These are phyloP conservation scores for Artemia sp. DNA, from an alignment of 2,888 invertebrate genomes.

Conservation along the genomic window DNA sequence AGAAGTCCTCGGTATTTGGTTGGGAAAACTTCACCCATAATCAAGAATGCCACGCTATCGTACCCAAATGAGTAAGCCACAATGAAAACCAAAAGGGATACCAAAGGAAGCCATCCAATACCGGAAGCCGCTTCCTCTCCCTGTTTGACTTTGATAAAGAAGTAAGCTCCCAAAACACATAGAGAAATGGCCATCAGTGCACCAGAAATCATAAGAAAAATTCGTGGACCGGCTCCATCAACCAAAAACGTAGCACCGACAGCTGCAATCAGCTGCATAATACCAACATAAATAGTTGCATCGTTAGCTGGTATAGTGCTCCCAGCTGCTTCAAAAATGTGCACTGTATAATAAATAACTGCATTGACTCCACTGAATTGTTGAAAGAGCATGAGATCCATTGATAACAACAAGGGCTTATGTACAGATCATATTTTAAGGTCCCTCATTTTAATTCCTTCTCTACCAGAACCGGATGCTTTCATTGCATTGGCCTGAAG, in stretches of 20 bases:
- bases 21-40: slow-evolving; percentile 59
- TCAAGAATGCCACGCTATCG: slow-evolving; percentile 69
- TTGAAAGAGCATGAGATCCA: slow-evolving; percentile 69
- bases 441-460: slow-evolving; percentile 20
- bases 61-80: slow-evolving; percentile 61
- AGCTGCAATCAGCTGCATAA: slow-evolving; percentile 40
- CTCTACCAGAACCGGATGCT: not conserved
- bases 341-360: slow-evolving; percentile 39
- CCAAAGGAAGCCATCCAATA: slow-evolving; percentile 53
- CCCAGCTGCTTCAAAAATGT: slow-evolving; percentile 56
- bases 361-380: slow-evolving; percentile 70
- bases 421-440: slow-evolving; percentile 23
- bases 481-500: not conserved
- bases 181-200: slow-evolving; percentile 52
- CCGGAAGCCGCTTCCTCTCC: slow-evolving; percentile 23
- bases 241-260: slow-evolving; percentile 43
- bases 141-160: slow-evolving; percentile 36
- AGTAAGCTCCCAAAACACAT: slow-evolving; percentile 51
- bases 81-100: slow-evolving; percentile 55
- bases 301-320: slow-evolving; percentile 36
- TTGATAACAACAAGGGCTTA: slow-evolving; percentile 30
- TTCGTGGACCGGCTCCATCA: slow-evolving; percentile 61
- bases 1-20: slow-evolving; percentile 37
- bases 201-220: slow-evolving; percentile 57
- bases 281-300: slow-evolving; percentile 40